Conservation (phyloP, 2,888 invertebrate species). For the Apamea crenata region DNA sequence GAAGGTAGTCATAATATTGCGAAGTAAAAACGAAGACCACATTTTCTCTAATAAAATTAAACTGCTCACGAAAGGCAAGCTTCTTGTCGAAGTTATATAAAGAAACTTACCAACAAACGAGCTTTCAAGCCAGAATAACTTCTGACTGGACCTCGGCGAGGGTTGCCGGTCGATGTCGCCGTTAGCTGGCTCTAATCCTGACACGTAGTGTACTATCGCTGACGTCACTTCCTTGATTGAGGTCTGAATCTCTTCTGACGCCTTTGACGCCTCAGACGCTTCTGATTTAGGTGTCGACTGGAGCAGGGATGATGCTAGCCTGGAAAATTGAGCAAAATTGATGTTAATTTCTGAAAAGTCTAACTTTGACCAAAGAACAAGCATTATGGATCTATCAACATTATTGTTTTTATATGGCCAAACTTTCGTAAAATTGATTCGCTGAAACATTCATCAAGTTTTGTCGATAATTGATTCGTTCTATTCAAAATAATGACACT, state of each 20-base stretch:
- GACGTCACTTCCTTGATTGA: conserved; percentile 98
- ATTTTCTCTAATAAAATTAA: conserved; percentile 18
- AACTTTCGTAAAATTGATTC: neutral
- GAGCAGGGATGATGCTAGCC: conserved; percentile 92
- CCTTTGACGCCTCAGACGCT: conserved; percentile 80
- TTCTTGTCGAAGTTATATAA: neutral
- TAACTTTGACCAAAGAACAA: neutral
- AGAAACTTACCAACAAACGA: conserved; percentile 92
- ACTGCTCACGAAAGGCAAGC: conserved; percentile 35
- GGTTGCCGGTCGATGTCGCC: conserved; percentile 89
- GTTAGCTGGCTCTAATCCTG: conserved; percentile 92
- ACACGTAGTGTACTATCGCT: conserved; percentile 97
- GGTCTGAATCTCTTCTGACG: conserved; percentile 93
- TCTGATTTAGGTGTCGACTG: conserved; percentile 84
- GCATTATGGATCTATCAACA: neutral
- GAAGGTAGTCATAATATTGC: conserved; percentile 14
- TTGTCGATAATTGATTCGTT: neutral
- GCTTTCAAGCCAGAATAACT: conserved; percentile 97
- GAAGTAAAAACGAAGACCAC: neutral
- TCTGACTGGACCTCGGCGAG: conserved; percentile 92
- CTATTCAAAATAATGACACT: neutral
- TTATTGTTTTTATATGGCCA: neutral
- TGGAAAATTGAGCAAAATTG: conserved; percentile 69
- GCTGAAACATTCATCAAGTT: neutral
- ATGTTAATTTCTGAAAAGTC: neutral